Percentiles rank a stretch among this genome's conserved stretches.
Evolutionary conservation across 2,888 invertebrate species (phyloP).

Genomic region (Dyspetes luteomarginatus): DNA sequence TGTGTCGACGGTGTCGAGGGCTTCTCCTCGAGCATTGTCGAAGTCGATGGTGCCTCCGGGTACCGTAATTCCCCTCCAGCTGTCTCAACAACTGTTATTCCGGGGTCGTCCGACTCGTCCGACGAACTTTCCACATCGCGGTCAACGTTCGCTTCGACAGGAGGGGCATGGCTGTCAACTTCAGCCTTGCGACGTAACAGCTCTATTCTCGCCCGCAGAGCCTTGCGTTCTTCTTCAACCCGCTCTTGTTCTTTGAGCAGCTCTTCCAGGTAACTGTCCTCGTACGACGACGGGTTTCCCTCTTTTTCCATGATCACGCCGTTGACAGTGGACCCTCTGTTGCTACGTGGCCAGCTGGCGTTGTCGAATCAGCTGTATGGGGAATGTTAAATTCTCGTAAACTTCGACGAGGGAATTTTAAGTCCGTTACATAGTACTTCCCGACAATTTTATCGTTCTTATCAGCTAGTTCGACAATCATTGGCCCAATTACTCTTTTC

Average conservation of each 20-base stretch:
- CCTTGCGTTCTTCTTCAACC: too few relatives aligned
- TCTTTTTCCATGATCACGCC: too few relatives aligned
- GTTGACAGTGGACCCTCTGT: too few relatives aligned
- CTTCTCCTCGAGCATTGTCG: too few relatives aligned
- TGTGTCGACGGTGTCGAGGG: not conserved
- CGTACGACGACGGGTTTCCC: too few relatives aligned
- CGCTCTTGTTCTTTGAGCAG: too few relatives aligned
- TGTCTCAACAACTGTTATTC: not conserved
- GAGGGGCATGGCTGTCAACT: too few relatives aligned
- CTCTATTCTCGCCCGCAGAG: too few relatives aligned
- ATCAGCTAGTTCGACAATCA: conserved; percentile 1
- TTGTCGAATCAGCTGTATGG: not conserved
- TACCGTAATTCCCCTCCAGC: not conserved
- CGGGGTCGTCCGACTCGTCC: not conserved
- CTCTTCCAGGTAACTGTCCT: too few relatives aligned
- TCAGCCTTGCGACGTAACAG: too few relatives aligned
- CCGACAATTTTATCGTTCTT: conserved; percentile 1
- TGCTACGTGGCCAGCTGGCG: not conserved
- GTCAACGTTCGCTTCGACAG: not conserved
- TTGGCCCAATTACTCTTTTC: conserved; percentile 9
- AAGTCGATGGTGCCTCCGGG: not conserved
- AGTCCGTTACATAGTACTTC: not conserved
- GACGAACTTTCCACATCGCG: not conserved
- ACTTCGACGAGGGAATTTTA: not conserved
- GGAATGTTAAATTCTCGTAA: not conserved